phyloP scores from a whole-genome alignment of 1,140 invertebrate genomes.

The Atopsyche davidsoni region DNA sequence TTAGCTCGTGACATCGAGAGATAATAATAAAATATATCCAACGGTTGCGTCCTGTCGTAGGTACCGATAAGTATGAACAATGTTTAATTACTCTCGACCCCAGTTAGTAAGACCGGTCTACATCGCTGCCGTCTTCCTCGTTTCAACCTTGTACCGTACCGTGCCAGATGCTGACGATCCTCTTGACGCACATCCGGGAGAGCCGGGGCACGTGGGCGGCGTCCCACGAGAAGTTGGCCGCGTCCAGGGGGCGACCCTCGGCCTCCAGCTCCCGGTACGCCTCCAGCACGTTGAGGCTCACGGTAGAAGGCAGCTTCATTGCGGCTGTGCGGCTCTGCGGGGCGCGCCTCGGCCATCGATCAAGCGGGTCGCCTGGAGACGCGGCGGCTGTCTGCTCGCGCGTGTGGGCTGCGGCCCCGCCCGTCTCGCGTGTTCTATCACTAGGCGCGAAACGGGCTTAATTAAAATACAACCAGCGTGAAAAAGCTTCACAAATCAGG shows the following conservation, averaged over 20 bases:
- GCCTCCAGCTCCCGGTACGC: constrained; percentile 11
- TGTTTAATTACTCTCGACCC: background rate
- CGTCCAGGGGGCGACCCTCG: constrained; percentile 3
- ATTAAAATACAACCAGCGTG: no score
- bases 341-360: no score
- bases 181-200: constrained; percentile 13
- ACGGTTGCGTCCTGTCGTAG: background rate
- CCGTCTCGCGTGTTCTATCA: no score
- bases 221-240: constrained; percentile 17
- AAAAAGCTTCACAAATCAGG: no score
- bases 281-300: constrained; percentile 14
- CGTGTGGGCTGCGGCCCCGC: no score
- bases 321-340: no score
- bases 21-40: background rate
- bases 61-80: background rate
- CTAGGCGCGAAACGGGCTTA: no score
- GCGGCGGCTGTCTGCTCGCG: no score
- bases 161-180: constrained; percentile 18
- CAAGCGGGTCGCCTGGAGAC: no score
- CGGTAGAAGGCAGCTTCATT: constrained; percentile 18
- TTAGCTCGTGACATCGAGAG: background rate
- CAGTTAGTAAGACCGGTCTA: background rate
- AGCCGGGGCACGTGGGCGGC: constrained; percentile 5
- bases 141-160: no score
- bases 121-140: background rate